Conservation (phyloP, 1,140 invertebrate species). For the Drosophila kurseongensis region DNA sequence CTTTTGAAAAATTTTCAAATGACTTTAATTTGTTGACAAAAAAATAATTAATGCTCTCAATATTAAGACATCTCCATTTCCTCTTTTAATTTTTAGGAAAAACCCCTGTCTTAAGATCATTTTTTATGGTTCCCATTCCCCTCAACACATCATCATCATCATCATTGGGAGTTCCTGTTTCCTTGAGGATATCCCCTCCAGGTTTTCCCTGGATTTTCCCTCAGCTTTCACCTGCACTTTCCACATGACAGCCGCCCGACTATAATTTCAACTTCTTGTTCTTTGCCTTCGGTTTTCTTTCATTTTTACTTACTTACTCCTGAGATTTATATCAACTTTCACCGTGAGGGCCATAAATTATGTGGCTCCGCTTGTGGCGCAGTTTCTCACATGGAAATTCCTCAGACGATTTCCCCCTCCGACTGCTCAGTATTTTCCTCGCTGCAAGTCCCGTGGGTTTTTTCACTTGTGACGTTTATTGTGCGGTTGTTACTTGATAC, state of each 20-base stretch:
- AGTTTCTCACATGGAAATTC: slow-evolving; percentile 68
- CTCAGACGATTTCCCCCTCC: slow-evolving; percentile 50
- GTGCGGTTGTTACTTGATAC: slow-evolving; percentile 73
- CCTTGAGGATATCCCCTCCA: slow-evolving; percentile 27
- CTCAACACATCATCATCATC: slow-evolving; percentile 30
- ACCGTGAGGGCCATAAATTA: slow-evolving; percentile 77
- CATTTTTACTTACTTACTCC: slow-evolving; percentile 58
- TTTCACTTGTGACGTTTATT: slow-evolving; percentile 73
- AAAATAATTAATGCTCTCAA: slow-evolving; percentile 1
- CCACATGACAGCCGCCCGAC: slow-evolving; percentile 52
- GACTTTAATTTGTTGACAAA: background rate
- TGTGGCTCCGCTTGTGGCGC: slow-evolving; percentile 35
- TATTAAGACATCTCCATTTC: background rate
- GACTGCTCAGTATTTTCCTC: background rate
- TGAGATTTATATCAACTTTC: slow-evolving; percentile 80
- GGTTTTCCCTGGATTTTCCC: slow-evolving; percentile 15
- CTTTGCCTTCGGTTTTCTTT: slow-evolving; percentile 4
- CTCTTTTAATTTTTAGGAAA: background rate
- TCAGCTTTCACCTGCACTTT: slow-evolving; percentile 34
- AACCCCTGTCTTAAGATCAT: slow-evolving; percentile 23
- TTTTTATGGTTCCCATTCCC: slow-evolving; percentile 16
- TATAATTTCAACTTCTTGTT: slow-evolving; percentile 44
- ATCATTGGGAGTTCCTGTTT: slow-evolving; percentile 52
- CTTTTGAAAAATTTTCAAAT: background rate
- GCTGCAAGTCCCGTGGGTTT: slow-evolving; percentile 53